Evolutionary conservation across 2,113 vertebrate species (phyloP).

Genomic region (Alosa alosa): DNA sequence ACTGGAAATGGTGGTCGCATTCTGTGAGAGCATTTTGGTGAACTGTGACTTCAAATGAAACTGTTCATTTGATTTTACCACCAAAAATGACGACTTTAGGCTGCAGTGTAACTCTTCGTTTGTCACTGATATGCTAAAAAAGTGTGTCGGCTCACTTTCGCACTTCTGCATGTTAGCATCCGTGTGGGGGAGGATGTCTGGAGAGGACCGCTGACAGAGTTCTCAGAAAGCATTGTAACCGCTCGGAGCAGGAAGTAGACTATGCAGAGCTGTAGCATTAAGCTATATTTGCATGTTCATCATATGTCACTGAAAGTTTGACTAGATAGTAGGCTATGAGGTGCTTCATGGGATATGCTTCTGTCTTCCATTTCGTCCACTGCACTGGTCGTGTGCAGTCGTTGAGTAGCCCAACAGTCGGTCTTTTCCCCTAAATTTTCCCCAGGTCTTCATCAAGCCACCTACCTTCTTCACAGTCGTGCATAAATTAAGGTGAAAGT

Average conservation of each 20-base stretch:
- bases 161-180: background rate
- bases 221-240: conserved; percentile 12
- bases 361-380: too few species aligned
- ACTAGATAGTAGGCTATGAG: background rate
- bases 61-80: background rate
- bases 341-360: too few species aligned
- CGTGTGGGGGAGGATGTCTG: conserved; percentile 12
- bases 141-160: background rate
- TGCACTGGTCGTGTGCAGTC: background rate
- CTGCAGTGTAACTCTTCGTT: background rate
- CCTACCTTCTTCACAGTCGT: too few species aligned
- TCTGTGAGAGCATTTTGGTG: background rate
- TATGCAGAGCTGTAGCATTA: background rate
- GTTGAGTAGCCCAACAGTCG: too few species aligned
- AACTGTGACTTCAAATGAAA: background rate
- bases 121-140: background rate
- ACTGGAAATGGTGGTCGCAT: background rate
- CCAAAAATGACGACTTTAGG: background rate
- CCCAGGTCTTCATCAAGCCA: too few species aligned
- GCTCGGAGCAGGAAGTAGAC: background rate
- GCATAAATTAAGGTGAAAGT: too few species aligned
- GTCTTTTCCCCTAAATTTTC: too few species aligned
- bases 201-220: background rate
- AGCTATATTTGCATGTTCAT: background rate
- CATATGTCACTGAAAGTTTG: background rate